phyloP scores from a whole-genome alignment of 2,888 invertebrate genomes.

The Malthinus seriepunctatus region DNA sequence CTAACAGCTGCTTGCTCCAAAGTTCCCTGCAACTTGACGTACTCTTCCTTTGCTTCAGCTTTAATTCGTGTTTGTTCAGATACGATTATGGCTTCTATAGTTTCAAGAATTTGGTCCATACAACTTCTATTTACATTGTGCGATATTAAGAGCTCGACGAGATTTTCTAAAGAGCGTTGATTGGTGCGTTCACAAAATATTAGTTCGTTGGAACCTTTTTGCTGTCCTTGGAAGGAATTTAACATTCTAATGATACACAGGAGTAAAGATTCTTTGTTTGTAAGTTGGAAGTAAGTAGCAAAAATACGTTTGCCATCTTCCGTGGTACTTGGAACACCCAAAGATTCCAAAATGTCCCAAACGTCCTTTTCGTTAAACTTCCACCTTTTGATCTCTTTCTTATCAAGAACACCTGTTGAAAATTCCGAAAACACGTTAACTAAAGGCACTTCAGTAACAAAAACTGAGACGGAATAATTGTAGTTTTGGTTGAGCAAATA shows the following conservation, averaged over 20 bases:
- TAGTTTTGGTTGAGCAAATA: constrained; percentile 62
- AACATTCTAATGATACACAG: constrained; percentile 35
- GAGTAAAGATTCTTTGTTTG: constrained; percentile 34
- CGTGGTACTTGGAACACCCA: constrained; percentile 39
- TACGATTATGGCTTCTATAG: background rate
- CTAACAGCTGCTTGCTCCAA: constrained; percentile 33
- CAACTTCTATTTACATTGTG: constrained; percentile 3
- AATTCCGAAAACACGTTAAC: constrained; percentile 59
- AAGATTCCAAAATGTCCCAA: constrained; percentile 55
- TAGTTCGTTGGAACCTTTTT: background rate
- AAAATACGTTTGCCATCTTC: constrained; percentile 34
- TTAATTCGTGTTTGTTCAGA: constrained; percentile 15
- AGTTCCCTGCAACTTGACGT: constrained; percentile 18
- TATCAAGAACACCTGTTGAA: constrained; percentile 38
- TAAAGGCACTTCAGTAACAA: constrained; percentile 63
- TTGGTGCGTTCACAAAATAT: background rate
- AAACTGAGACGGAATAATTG: constrained; percentile 63
- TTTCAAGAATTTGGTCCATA: constrained; percentile 20
- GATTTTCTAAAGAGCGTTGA: constrained; percentile 7
- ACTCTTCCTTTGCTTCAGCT: constrained; percentile 21
- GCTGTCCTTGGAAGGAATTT: constrained; percentile 2
- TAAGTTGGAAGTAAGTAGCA: constrained; percentile 29
- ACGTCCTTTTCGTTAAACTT: constrained; percentile 57
- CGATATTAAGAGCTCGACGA: constrained; percentile 8
- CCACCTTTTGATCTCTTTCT: constrained; percentile 35